Conservation (phyloP, 2,113 vertebrate species). For the Corvus cornix region DNA sequence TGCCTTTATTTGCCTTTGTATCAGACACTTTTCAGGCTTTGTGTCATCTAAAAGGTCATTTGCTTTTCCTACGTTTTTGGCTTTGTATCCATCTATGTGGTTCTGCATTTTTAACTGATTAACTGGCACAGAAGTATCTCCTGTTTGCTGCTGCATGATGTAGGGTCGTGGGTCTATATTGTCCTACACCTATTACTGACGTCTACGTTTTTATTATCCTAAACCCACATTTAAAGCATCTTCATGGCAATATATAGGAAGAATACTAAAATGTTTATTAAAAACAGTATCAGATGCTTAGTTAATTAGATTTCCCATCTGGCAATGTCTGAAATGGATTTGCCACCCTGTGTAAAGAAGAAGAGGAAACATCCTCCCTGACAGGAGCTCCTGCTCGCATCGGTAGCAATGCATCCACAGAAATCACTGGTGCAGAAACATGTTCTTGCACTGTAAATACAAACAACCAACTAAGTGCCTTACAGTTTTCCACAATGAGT, state of each 20-base stretch:
- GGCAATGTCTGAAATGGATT: not conserved
- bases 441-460: not conserved
- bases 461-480: not conserved
- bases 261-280: not conserved
- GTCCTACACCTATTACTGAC: not conserved
- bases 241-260: not conserved
- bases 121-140: not conserved
- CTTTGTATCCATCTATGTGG: not conserved
- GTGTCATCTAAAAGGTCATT: not conserved
- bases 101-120: not conserved
- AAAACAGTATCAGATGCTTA: not conserved
- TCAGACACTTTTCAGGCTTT: not conserved
- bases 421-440: not conserved
- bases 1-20: not conserved
- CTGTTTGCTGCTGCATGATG: not conserved
- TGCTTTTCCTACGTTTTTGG: fast-evolving
- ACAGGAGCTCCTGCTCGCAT: fast-evolving
- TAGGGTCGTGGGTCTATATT: fast-evolving
- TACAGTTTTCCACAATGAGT: not conserved
- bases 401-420: not conserved
- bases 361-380: not conserved
- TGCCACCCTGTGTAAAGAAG: not conserved
- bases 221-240: not conserved
- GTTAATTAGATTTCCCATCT: not conserved
- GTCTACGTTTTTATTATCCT: not conserved